phyloP scores from a whole-genome alignment of 2,113 vertebrate species.

The Pundamilia nyererei region DNA sequence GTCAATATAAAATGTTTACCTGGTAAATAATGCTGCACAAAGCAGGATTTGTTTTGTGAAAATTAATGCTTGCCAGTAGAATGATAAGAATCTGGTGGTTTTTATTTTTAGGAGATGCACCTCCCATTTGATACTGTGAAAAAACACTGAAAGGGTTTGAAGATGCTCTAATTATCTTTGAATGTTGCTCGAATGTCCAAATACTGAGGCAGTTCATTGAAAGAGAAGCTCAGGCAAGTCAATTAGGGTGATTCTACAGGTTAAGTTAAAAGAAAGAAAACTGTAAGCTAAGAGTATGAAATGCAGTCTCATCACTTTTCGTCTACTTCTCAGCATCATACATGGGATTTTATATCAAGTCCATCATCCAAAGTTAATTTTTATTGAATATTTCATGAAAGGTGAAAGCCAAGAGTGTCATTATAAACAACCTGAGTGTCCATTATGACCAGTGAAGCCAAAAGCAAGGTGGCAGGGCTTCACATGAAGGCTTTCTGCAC shows the following conservation, averaged over 20 bases:
- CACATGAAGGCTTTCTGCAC: constrained; percentile 1
- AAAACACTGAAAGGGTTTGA: neutral
- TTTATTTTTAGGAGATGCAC: neutral
- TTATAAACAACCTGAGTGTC: constrained; percentile 44
- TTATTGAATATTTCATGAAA: neutral
- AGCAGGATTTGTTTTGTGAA: neutral
- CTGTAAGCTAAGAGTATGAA: neutral
- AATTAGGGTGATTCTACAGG: neutral
- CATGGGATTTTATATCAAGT: neutral
- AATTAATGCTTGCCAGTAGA: neutral
- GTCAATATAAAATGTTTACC: constrained; percentile 16
- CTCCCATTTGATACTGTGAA: neutral
- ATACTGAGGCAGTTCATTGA: neutral
- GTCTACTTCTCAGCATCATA: neutral
- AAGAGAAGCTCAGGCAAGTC: neutral
- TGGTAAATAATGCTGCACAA: neutral
- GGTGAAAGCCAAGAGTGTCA: neutral
- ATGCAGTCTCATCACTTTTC: neutral
- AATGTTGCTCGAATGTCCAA: neutral
- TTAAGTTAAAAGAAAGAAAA: neutral
- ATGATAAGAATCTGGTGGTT: neutral
- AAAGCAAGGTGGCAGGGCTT: constrained; percentile 12
- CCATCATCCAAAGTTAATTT: neutral
- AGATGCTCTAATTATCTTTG: neutral
- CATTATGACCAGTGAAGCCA: neutral